Percentiles rank a stretch among this genome's conserved stretches.
Conservation (phyloP, 2,888 invertebrate species). For the Sicus ferrugineus region DNA sequence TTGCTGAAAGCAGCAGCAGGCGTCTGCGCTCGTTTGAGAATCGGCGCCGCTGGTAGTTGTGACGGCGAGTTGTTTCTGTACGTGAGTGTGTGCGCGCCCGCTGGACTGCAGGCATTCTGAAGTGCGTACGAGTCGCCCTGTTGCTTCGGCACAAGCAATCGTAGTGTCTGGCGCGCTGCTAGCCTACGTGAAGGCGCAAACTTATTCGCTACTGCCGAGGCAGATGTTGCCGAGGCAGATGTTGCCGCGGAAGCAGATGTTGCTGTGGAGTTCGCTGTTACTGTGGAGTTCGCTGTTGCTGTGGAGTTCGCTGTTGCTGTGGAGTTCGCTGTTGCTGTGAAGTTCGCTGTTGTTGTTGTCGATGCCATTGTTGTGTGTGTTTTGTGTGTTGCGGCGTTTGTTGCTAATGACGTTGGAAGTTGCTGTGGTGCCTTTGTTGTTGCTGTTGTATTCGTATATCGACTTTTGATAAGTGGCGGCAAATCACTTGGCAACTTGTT, state of each 20-base stretch:
- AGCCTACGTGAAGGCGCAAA: constrained; percentile 64
- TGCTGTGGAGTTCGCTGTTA: constrained; percentile 39
- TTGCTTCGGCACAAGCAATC: constrained; percentile 62
- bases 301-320: no score
- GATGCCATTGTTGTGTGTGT: constrained; percentile 32
- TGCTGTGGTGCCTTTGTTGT: constrained; percentile 28
- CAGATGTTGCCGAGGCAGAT: constrained; percentile 33
- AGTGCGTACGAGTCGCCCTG: constrained; percentile 51
- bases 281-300: constrained; percentile 33
- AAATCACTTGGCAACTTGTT: constrained; percentile 26
- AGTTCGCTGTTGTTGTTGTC: constrained; percentile 37
- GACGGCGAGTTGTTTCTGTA: constrained; percentile 56
- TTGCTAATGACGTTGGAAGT: constrained; percentile 14
- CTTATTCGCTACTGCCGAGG: constrained; percentile 49
- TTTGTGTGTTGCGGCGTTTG: constrained; percentile 40
- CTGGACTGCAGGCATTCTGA: constrained; percentile 34
- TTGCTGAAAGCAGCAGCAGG: constrained; percentile 27
- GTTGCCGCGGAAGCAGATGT: constrained; percentile 36
- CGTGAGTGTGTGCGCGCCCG: background rate
- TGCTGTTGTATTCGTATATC: constrained; percentile 29
- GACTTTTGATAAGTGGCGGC: constrained; percentile 33
- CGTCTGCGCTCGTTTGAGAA: constrained; percentile 48
- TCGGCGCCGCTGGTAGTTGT: constrained; percentile 56
- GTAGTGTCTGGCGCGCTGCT: constrained; percentile 62
- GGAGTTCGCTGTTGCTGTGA: constrained; percentile 35